A percentile compares a stretch with the other conserved stretches of the same genome.
Evolutionary conservation across 2,888 invertebrate genomes (phyloP).

Genomic region (Sesia apiformis): DNA sequence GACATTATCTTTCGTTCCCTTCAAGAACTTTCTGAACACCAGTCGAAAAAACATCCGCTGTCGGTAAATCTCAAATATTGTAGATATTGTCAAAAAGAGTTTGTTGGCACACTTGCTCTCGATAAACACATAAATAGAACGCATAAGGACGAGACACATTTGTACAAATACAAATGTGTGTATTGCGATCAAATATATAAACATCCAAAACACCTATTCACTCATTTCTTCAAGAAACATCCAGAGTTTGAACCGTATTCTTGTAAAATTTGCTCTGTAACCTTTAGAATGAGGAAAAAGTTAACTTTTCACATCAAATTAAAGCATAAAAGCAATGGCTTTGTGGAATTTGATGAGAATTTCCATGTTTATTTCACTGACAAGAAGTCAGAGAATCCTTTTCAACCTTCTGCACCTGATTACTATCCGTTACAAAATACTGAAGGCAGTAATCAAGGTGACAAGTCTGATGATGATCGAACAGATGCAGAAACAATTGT

Average conservation of each 20-base stretch:
- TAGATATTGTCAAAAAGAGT: constrained; percentile 39
- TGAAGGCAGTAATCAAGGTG: background rate
- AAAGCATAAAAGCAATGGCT: constrained; percentile 41
- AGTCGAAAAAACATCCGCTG: constrained; percentile 25
- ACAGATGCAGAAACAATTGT: constrained; percentile 1
- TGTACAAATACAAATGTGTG: constrained; percentile 51
- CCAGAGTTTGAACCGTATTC: constrained; percentile 43
- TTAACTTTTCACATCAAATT: constrained; percentile 59
- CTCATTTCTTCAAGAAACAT: constrained; percentile 42
- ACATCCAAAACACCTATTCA: constrained; percentile 51
- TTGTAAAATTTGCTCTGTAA: constrained; percentile 47
- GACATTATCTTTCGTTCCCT: constrained; percentile 24
- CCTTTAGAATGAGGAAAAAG: constrained; percentile 36
- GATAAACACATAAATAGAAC: constrained; percentile 38
- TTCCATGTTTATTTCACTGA: constrained; percentile 50
- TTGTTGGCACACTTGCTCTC: constrained; percentile 30
- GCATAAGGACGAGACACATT: constrained; percentile 28
- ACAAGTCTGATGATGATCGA: constrained; percentile 1
- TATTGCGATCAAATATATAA: constrained; percentile 37
- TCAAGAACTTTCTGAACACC: constrained; percentile 32
- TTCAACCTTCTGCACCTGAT: constrained; percentile 19
- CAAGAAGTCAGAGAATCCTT: constrained; percentile 38
- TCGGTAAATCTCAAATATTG: constrained; percentile 30
- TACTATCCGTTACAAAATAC: background rate
- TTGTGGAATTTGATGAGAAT: constrained; percentile 50